Conservation (phyloP, 2,797 vertebrate genomes). For the Amniataba percoides region DNA sequence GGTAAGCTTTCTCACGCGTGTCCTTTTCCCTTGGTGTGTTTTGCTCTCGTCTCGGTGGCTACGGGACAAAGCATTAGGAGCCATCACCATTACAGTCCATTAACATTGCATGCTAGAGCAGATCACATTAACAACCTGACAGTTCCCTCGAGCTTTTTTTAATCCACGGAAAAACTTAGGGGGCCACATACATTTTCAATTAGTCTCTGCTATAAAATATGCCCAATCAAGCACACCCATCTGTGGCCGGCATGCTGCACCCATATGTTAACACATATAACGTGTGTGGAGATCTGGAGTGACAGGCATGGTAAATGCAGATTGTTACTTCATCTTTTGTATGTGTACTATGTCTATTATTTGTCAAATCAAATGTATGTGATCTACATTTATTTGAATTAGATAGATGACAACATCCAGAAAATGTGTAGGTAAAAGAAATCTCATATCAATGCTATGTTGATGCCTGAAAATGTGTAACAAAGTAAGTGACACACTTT, state of each 20-base stretch:
- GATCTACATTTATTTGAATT: constrained; percentile 4
- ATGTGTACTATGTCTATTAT: neutral
- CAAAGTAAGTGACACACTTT: neutral
- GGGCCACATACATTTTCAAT: constrained; percentile 37
- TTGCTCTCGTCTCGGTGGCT: constrained; percentile 47
- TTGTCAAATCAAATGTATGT: neutral
- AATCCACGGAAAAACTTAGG: constrained; percentile 46
- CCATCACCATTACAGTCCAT: constrained; percentile 69
- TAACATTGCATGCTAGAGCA: constrained; percentile 67
- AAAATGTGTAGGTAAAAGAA: neutral
- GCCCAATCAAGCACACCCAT: neutral
- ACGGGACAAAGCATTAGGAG: constrained; percentile 59
- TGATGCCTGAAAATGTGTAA: neutral
- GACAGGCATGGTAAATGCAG: neutral
- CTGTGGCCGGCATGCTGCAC: neutral
- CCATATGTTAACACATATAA: constrained; percentile 14
- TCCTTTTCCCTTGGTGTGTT: constrained; percentile 56
- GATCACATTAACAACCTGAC: constrained; percentile 57
- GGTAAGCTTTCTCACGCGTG: constrained; percentile 65
- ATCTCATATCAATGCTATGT: neutral
- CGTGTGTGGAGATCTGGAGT: constrained; percentile 16
- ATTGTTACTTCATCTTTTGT: neutral
- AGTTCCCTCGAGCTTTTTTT: constrained; percentile 47
- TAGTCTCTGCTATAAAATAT: constrained; percentile 26
- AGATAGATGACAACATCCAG: neutral